phyloP scores from a whole-genome alignment of 2,113 vertebrate species.

The Macheiramphus alcinus region DNA sequence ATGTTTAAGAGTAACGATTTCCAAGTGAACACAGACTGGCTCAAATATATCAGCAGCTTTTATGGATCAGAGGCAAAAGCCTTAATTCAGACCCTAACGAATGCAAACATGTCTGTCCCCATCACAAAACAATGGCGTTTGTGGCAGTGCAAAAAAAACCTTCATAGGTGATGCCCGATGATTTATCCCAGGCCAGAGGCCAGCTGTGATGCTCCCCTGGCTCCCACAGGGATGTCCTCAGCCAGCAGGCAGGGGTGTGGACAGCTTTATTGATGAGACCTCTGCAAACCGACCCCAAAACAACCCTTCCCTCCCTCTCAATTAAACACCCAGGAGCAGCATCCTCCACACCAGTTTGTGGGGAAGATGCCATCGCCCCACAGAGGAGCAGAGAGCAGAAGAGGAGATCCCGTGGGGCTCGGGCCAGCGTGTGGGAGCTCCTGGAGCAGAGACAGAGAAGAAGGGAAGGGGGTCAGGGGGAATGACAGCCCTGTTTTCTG shows the following conservation, averaged over 20 bases:
- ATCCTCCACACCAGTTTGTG: not conserved
- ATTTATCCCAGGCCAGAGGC: not conserved
- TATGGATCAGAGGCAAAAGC: constrained; percentile 11
- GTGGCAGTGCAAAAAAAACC: not conserved
- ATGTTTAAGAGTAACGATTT: constrained; percentile 16
- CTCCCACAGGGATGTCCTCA: not conserved
- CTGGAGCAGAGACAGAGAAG: not conserved
- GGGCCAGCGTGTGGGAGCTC: accelerated
- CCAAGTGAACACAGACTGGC: not conserved
- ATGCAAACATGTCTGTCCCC: not conserved
- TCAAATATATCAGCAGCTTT: not conserved
- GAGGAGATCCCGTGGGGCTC: not conserved
- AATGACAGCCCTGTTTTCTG: not conserved
- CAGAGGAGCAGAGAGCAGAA: not conserved
- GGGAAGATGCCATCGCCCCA: not conserved
- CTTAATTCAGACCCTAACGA: not conserved
- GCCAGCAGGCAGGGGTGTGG: not conserved
- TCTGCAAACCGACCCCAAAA: not conserved
- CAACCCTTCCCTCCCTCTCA: not conserved
- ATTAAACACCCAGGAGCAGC: not conserved
- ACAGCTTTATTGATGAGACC: not conserved
- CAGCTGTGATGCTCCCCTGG: not conserved
- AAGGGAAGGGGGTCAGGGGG: not conserved
- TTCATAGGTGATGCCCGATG: not conserved
- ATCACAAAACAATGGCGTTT: not conserved